Evolutionary conservation across 2,113 vertebrate genomes (phyloP), one percentile per base, ranked within the genome.

Genomic region (Butorides virescens): DNA sequence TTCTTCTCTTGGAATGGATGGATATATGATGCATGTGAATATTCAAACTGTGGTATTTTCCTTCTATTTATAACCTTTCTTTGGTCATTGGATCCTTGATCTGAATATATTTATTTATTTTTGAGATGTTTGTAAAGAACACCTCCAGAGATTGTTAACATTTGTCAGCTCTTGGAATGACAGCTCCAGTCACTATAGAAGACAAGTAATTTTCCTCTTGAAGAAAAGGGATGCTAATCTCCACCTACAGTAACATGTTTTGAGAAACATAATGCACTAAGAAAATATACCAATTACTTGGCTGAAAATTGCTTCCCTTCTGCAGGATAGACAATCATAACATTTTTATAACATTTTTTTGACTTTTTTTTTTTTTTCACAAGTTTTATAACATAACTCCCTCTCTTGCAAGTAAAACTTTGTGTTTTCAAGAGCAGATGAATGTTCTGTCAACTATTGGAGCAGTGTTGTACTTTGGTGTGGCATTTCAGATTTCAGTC

Each of bases 221-320:
- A 97, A 97, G 97, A 97, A 98, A 97, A 95, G 91, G 93, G 94
- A 98, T 97, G 97, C 96, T 98, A 98, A 98, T 98, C 97, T 97
- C 97, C 97, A 97, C 97, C 96, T 96, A 97, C 97, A 97, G 95
- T 93, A 98, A 65, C 95, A 97, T 98, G 98, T 97, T 98, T 98
- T 95, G 96, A 96, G 96, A 98, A 98, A 95, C 94, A 97, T 96
- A 98, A 98, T 96, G 94, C 95, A 95, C 94, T 97, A 95, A 97
- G 97, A 97, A 97, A 98, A 97, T 95, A 90, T 98, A 97, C 98
- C 98, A 98, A 97, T 98, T 98, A 98, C 95, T 97, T 94, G 26
- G 5, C 94, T 97, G 96, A 92, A 97, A 96, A 98, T 97, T 97
- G 92, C 97, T 96, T 97, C 66, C 92, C 75, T 97, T 97, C 97